A percentile compares a stretch with the other conserved stretches of the same genome.
Evolutionary conservation across 2,888 invertebrate genomes (phyloP).

Genomic region (Hipparchia semele): DNA sequence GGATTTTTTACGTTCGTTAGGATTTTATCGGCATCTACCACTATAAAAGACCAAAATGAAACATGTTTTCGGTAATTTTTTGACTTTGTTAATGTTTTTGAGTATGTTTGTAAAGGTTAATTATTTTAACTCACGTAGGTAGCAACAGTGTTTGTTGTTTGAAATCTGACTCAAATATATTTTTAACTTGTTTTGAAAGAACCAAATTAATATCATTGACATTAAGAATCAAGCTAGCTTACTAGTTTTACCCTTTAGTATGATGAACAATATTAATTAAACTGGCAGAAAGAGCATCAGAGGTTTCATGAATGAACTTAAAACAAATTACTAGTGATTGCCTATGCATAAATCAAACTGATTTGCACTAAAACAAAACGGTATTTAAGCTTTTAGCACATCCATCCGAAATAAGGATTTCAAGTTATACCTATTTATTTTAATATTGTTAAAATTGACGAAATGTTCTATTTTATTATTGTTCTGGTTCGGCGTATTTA

Average conservation of each 20-base stretch:
- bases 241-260: not conserved
- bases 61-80: constrained; percentile 1
- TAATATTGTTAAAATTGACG: too few relatives aligned
- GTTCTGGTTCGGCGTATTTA: too few relatives aligned
- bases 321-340: constrained; percentile 23
- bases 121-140: not conserved
- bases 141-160: not conserved
- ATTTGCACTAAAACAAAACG: not conserved
- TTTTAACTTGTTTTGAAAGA: not conserved
- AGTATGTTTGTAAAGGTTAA: not conserved
- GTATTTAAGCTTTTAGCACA: too few relatives aligned
- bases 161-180: not conserved
- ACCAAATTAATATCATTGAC: not conserved
- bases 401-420: too few relatives aligned
- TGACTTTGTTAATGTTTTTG: not conserved
- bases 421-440: too few relatives aligned
- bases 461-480: too few relatives aligned
- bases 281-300: not conserved
- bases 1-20: not conserved
- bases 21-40: not conserved
- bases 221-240: not conserved
- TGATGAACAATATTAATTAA: not conserved
- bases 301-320: not conserved
- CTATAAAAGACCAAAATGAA: not conserved
- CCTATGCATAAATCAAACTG: constrained; percentile 13